Percentiles rank a stretch among this genome's conserved stretches.
These are phyloP conservation scores for Ceratosolen fusciceps DNA, from an alignment of 1,140 invertebrate species.

Conservation along the genomic window DNA sequence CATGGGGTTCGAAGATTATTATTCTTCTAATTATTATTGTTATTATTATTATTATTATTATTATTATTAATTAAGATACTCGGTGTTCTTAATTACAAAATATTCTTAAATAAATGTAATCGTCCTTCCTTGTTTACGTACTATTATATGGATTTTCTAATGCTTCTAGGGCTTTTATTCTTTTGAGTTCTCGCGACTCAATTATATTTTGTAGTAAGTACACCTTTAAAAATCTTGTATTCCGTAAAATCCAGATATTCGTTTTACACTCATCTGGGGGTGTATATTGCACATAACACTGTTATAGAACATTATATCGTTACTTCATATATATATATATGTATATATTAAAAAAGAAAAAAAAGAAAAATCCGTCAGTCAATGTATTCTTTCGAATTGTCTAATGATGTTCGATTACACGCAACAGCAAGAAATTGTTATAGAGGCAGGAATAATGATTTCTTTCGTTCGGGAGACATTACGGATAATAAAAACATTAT, in stretches of 20 bases:
- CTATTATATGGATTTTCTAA: not conserved
- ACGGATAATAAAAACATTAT: no score
- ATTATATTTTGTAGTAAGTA: not conserved
- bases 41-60: no score
- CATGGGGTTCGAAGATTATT: no score
- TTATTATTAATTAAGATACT: no score
- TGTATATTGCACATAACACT: not conserved
- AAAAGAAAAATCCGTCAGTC: no score
- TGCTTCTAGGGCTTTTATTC: not conserved
- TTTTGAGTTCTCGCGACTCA: not conserved
- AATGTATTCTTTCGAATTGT: no score
- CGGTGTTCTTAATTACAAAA: slow-evolving; percentile 20
- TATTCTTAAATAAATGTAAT: slow-evolving; percentile 32
- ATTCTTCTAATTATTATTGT: no score
- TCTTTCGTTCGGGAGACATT: no score
- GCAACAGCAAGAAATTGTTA: no score
- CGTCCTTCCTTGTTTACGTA: not conserved
- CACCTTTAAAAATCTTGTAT: slow-evolving; percentile 13
- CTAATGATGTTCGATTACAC: no score
- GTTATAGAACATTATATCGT: not conserved
- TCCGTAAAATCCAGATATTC: not conserved
- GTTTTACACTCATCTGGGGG: not conserved
- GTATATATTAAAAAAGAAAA: not conserved
- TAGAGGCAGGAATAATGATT: no score
- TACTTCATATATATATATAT: not conserved